A percentile compares a stretch with the other conserved stretches of the same genome.
Evolutionary conservation across 2,888 invertebrate genomes (phyloP).

Genomic region (Brachyptera risi): DNA sequence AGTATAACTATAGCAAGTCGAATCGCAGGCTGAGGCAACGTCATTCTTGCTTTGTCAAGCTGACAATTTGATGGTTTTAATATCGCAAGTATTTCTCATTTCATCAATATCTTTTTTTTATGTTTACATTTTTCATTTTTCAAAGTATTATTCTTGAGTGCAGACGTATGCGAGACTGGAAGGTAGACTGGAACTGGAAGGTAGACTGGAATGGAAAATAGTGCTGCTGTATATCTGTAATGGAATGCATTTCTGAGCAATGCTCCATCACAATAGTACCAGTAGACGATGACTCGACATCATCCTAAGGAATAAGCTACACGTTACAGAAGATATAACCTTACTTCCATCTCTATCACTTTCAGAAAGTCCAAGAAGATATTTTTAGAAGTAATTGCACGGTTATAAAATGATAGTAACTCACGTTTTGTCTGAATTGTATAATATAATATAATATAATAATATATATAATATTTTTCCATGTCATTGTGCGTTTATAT

Average conservation of each 20-base stretch:
- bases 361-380: neutral
- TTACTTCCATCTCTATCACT: neutral
- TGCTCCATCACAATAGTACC: neutral
- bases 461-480: no score
- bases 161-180: neutral
- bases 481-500: no score
- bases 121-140: neutral
- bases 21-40: no score
- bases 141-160: slow-evolving; percentile 12
- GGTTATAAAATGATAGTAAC: slow-evolving; percentile 1
- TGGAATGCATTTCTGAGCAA: slow-evolving; percentile 1
- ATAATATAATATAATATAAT: no score
- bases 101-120: no score
- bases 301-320: slow-evolving; percentile 3
- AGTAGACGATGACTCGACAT: slow-evolving; percentile 4
- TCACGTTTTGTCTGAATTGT: no score
- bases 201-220: no score
- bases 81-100: no score
- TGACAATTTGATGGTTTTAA: no score
- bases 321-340: neutral
- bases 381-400: neutral
- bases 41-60: no score
- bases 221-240: slow-evolving; percentile 4
- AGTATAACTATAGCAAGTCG: no score
- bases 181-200: no score